These are phyloP conservation scores for Nudaria mundana DNA, from an alignment of 2,888 invertebrate species.

Conservation along the genomic window DNA sequence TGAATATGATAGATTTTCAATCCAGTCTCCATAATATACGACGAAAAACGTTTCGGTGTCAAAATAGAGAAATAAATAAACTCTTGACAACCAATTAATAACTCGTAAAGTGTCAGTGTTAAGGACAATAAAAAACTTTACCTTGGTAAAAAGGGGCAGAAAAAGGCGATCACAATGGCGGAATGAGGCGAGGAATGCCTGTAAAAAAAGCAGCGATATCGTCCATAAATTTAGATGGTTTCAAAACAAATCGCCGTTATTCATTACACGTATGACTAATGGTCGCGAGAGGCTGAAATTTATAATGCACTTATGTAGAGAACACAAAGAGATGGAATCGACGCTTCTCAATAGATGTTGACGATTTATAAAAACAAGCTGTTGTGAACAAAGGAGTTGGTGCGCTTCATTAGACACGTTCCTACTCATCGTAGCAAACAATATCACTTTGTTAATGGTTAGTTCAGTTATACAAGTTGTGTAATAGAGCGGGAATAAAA, in stretches of 20 bases:
- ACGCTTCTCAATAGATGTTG: conserved; percentile 43
- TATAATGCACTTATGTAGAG: conserved; percentile 70
- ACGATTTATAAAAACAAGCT: conserved; percentile 54
- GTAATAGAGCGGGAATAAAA: conserved; percentile 44
- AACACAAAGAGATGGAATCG: conserved; percentile 60
- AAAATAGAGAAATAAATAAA: conserved; percentile 81
- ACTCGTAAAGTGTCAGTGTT: conserved; percentile 80
- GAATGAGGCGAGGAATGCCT: conserved; percentile 72
- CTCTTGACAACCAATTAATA: conserved; percentile 80
- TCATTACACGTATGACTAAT: conserved; percentile 81
- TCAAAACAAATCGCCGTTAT: conserved; percentile 82
- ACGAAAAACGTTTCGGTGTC: conserved; percentile 73
- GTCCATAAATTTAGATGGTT: conserved; percentile 77
- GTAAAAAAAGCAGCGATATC: conserved; percentile 73
- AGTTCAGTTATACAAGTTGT: conserved; percentile 33
- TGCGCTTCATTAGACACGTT: conserved; percentile 74
- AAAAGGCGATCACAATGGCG: conserved; percentile 75
- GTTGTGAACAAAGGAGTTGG: conserved; percentile 48
- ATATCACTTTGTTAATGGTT: conserved; percentile 34
- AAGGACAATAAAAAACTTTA: conserved; percentile 70
- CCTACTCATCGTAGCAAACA: conserved; percentile 38
- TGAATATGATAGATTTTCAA: conserved; percentile 82
- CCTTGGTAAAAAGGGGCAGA: conserved; percentile 68
- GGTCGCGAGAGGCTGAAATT: conserved; percentile 58
- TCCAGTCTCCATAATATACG: conserved; percentile 73